These are phyloP conservation scores for Sebastes oblongus DNA, from an alignment of 2,797 vertebrate genomes.

Conservation along the genomic window DNA sequence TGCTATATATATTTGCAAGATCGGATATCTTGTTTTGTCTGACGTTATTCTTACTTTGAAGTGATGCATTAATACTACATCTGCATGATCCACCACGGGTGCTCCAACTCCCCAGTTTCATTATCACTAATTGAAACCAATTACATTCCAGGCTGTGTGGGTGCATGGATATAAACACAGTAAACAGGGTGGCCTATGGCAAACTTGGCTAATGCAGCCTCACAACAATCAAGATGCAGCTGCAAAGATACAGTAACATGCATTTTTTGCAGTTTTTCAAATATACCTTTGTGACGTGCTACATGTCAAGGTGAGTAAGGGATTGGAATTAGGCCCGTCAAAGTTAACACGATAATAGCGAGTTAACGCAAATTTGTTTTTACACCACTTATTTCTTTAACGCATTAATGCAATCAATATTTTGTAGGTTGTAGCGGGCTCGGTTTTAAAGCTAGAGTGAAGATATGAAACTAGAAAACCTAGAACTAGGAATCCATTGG, in stretches of 20 bases:
- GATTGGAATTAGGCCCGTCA: too few species aligned
- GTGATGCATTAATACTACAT: background rate
- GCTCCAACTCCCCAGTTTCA: constrained; percentile 1
- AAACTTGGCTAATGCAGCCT: background rate
- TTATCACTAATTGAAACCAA: constrained; percentile 14
- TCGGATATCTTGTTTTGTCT: background rate
- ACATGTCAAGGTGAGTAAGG: background rate
- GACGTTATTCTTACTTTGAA: background rate
- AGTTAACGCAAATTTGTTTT: accelerated
- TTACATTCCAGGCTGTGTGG: background rate
- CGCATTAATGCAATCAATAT: too few species aligned
- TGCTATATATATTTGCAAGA: background rate
- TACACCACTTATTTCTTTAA: too few species aligned
- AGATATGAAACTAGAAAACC: too few species aligned
- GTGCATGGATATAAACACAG: background rate
- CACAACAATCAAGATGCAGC: background rate
- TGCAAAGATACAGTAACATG: background rate
- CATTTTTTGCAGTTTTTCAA: background rate
- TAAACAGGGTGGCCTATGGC: background rate
- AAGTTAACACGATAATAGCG: too few species aligned
- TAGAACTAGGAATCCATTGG: too few species aligned
- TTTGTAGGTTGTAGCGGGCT: too few species aligned
- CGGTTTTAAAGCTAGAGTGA: too few species aligned
- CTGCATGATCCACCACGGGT: background rate
- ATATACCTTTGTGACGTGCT: too few species aligned